Conservation (phyloP, 2,797 vertebrate species). For the Gymnoscopelus microlampas region DNA sequence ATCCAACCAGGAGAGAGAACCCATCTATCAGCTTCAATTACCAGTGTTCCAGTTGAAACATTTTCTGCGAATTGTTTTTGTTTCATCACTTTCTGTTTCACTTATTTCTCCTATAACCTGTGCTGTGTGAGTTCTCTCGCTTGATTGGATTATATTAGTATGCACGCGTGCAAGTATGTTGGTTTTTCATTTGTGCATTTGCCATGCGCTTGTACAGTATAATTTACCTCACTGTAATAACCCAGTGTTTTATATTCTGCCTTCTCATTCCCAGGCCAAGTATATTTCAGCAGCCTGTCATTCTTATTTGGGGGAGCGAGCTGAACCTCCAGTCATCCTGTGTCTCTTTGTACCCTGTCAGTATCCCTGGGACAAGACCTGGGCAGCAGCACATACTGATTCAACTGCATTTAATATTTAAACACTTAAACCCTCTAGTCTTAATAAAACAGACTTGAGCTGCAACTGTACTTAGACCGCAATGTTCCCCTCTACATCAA, state of each 20-base stretch:
- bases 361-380: slow-evolving; percentile 68
- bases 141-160: background rate
- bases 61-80: no score
- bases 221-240: background rate
- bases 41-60: no score
- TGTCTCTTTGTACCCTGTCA: slow-evolving; percentile 64
- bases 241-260: slow-evolving; percentile 18
- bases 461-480: no score
- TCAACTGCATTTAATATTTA: slow-evolving; percentile 64
- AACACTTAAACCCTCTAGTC: slow-evolving; percentile 19
- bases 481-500: no score
- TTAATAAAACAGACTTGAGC: no score
- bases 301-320: slow-evolving; percentile 43
- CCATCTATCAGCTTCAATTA: no score
- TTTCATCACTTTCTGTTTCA: no score
- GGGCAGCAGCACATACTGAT: slow-evolving; percentile 54
- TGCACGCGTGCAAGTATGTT: background rate
- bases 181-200: background rate
- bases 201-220: no score
- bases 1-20: no score
- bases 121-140: no score
- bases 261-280: slow-evolving; percentile 69
- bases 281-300: slow-evolving; percentile 67
- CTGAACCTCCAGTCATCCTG: slow-evolving; percentile 67
- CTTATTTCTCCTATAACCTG: no score